phyloP scores from a whole-genome alignment of 2,888 invertebrate species.

The Quadroppia sp. region DNA sequence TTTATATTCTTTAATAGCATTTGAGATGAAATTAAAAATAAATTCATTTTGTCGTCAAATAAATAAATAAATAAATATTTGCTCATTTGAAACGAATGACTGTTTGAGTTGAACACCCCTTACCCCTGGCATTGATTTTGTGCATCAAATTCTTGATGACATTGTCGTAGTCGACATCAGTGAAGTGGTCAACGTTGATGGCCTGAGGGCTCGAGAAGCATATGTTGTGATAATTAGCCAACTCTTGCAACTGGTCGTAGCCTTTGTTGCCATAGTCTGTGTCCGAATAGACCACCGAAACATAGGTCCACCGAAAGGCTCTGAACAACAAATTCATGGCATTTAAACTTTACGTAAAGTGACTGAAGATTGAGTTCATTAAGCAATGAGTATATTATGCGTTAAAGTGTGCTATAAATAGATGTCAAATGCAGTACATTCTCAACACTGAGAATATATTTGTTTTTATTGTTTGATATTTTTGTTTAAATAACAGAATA shows the following conservation, averaged over 20 bases:
- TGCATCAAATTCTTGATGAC: slow-evolving; percentile 54
- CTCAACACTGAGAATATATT: background rate
- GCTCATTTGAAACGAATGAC: background rate
- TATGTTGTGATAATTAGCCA: slow-evolving; percentile 55
- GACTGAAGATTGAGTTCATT: no score
- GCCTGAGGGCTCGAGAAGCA: slow-evolving; percentile 58
- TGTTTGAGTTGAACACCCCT: slow-evolving; percentile 42
- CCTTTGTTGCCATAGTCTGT: slow-evolving; percentile 60
- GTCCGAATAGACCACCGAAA: slow-evolving; percentile 59
- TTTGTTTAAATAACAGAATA: background rate
- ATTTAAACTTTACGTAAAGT: no score
- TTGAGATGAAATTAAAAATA: no score
- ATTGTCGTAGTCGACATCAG: slow-evolving; percentile 54
- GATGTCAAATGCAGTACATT: background rate
- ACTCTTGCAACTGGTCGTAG: slow-evolving; percentile 55
- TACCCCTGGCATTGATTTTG: slow-evolving; percentile 57
- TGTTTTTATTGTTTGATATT: background rate
- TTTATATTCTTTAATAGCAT: no score
- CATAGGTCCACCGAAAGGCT: slow-evolving; percentile 58
- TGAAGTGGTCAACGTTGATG: slow-evolving; percentile 55
- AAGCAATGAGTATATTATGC: no score
- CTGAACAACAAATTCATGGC: slow-evolving; percentile 49
- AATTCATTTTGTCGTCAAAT: no score
- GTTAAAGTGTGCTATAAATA: no score
- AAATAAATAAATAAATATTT: no score